Evolutionary conservation across 2,113 vertebrate genomes (phyloP), one percentile per base, ranked within the genome.

Genomic region (Jaculus jaculus): DNA sequence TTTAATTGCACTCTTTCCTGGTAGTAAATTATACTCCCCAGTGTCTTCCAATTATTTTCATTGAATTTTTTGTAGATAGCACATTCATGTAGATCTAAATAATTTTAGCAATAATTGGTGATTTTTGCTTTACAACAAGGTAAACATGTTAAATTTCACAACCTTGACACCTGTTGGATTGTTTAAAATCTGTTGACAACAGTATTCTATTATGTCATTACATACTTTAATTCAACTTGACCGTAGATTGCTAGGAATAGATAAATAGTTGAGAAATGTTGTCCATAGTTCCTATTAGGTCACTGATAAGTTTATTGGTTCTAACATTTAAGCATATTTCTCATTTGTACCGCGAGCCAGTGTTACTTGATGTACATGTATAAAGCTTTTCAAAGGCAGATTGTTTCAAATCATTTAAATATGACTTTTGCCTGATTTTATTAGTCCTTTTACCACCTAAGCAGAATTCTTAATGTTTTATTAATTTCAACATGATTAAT

Each of bases 271-370:
- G 8, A 71, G 60, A 47, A 75, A 81, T 91, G 12, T 47, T 88
- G 79, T 80, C 20, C 8, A 72, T 54, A 66, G 11, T 75, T 94
- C 32, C 32, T 21, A 39, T 69, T 80, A 81, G 24, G 15, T 79
- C 39, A 91, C 30, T 79, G 63, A 78, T 74, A 3, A 79, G 13
- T 51, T 81, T 88, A n/a, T 26, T 75, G 84, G 84, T 87, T 93
- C 60, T 80, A 79, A 30, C 90, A 81, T 74, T 69, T 65, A 79
- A 74, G 16, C 3, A 68, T 73, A 3, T 39, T 69, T 84, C 24
- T 82, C 65, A 79, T 34, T 63, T 37, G 63, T 47, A 75, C 69
- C 8, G 26, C 58, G 5, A 79, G 34, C 73, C 26, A 72, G 71
- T 75, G 80, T 91, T 39, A 23, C 51, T 75, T 75, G 3, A 80